These are phyloP conservation scores for Hermaeophaga mercurialis DNA, from an alignment of 2,888 invertebrate genomes.

Conservation along the genomic window DNA sequence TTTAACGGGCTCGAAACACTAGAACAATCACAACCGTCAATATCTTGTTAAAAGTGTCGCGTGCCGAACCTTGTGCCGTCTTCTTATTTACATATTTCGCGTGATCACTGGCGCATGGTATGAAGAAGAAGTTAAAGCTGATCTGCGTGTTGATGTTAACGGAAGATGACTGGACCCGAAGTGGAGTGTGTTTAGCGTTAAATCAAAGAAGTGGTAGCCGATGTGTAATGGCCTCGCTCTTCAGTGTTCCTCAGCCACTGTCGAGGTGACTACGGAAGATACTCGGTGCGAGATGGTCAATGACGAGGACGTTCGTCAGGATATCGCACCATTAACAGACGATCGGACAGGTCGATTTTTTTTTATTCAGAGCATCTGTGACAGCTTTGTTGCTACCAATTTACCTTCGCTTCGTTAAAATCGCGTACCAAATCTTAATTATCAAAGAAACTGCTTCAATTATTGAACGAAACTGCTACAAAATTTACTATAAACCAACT, in stretches of 20 bases:
- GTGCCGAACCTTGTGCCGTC: conserved; percentile 12
- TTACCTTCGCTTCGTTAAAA: too few species aligned
- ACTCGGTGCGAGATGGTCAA: conserved; percentile 31
- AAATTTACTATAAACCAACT: too few species aligned
- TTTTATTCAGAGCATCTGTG: neutral
- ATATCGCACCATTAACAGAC: conserved; percentile 7
- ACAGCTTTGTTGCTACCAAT: neutral
- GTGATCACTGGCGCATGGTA: conserved; percentile 29
- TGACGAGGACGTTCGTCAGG: conserved; percentile 29
- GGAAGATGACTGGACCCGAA: conserved; percentile 45
- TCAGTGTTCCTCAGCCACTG: conserved; percentile 45
- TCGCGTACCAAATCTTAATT: too few species aligned
- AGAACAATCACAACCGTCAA: conserved; percentile 8
- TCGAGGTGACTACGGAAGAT: conserved; percentile 43
- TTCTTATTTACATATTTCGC: conserved; percentile 27
- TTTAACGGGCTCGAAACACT: too few species aligned
- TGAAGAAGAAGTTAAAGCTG: conserved; percentile 21
- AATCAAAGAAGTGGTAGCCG: conserved; percentile 53
- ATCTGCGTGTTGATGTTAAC: conserved; percentile 43
- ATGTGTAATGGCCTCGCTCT: conserved; percentile 46
- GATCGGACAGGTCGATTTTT: neutral
- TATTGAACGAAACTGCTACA: too few species aligned
- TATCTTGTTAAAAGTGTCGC: conserved; percentile 22
- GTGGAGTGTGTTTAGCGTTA: conserved; percentile 49
- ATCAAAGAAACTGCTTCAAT: too few species aligned